Conservation (phyloP, 2,888 invertebrate genomes). For the Thumatha senex region DNA sequence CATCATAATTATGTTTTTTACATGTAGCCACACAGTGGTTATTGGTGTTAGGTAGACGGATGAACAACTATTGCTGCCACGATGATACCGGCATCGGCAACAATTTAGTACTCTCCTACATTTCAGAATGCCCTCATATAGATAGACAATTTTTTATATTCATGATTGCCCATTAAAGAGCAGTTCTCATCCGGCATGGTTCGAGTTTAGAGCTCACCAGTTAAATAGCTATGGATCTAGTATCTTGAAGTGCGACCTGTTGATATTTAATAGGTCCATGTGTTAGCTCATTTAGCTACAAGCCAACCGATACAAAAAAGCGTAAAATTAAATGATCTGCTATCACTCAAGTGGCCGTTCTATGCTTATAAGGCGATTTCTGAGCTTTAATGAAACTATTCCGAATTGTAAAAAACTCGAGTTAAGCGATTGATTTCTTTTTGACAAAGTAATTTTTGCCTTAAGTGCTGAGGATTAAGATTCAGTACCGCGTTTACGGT, state of each 20-base stretch:
- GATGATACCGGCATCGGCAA: too few relatives aligned
- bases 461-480: background rate
- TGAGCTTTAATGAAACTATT: slow-evolving; percentile 43
- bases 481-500: background rate
- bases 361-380: slow-evolving; percentile 34
- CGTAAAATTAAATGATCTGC: slow-evolving; percentile 44
- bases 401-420: slow-evolving; percentile 26
- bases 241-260: background rate
- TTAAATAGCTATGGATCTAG: background rate
- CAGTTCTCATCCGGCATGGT: background rate
- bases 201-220: background rate
- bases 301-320: slow-evolving; percentile 21
- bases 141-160: background rate
- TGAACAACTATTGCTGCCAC: too few relatives aligned
- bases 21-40: too few relatives aligned
- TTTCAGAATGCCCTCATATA: background rate
- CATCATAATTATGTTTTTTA: too few relatives aligned
- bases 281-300: slow-evolving; percentile 1
- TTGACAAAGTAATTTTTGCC: slow-evolving; percentile 5
- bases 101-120: too few relatives aligned
- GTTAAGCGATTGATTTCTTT: slow-evolving; percentile 32
- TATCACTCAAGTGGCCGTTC: slow-evolving; percentile 39
- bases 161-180: background rate
- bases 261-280: too few relatives aligned
- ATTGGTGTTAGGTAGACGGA: too few relatives aligned